Percentiles rank a stretch among this genome's conserved stretches.
Evolutionary conservation across 2,888 invertebrate species (phyloP).

Genomic region (Tachina grossa): DNA sequence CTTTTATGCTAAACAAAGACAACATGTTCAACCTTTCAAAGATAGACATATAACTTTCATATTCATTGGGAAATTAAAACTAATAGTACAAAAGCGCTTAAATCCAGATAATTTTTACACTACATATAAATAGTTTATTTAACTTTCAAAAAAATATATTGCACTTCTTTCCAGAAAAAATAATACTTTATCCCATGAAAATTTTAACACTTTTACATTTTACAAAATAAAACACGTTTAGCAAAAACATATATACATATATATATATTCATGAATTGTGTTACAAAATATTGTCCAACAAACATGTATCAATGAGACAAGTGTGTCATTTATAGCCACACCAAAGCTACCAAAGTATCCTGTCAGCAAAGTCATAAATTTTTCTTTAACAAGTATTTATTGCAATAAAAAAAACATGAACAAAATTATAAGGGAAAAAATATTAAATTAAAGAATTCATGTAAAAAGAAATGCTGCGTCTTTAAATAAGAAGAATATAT

Average conservation of each 20-base stretch:
- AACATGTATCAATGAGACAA: conserved; percentile 62
- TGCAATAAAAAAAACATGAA: conserved; percentile 26
- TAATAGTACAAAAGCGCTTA: no score
- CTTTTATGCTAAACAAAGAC: no score
- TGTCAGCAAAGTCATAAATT: conserved; percentile 69
- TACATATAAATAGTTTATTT: no score
- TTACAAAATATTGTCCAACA: conserved; percentile 7
- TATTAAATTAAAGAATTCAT: neutral
- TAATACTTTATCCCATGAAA: no score
- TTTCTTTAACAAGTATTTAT: conserved; percentile 66
- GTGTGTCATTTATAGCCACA: conserved; percentile 66
- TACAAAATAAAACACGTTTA: neutral
- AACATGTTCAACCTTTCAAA: no score
- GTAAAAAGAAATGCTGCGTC: neutral
- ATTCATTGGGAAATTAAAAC: no score
- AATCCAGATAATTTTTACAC: no score
- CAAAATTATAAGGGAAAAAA: conserved; percentile 21
- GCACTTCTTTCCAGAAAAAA: no score
- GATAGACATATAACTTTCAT: no score
- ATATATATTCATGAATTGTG: conserved; percentile 25
- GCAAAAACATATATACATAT: neutral
- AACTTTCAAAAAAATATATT: no score
- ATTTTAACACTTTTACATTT: neutral
- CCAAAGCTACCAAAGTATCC: conserved; percentile 57
- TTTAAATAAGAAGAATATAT: neutral